Base-by-base conservation (phyloP, 2,888 invertebrate genomes). In the Tenthredo livida region DNA sequence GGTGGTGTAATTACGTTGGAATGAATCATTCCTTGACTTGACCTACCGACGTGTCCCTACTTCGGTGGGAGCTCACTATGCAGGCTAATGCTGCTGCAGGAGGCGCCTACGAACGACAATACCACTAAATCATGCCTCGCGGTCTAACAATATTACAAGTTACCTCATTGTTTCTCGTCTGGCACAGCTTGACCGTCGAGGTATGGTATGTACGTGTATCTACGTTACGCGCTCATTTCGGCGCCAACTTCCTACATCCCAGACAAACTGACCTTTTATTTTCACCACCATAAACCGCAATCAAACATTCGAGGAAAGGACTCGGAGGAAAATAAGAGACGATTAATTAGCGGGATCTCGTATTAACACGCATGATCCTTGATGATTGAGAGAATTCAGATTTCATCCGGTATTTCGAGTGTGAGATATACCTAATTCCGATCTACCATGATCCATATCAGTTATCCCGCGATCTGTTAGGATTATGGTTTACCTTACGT, bases 1-100 rank as follows among this genome's bases (percentile, higher is more conserved):
- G 87, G 88, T 89, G 89, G 88, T 89, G 90, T 90, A 91, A 91
- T 91, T 91, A 91, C 89, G 89, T 87, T 86, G 89, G 86, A 91
- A 91, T 91, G 91, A 91, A 92, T 91, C 90, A 90, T 91, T 89
- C 90, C 87, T 70, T 75, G 78, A 84, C 61, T 75, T 84, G 73
- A 47, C 86, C 75, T 72, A 72, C 40, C 70, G 40, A 77, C 77
- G 77, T 77, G 77, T 77, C 77, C 54, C 77, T 77, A 77, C 77
- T 54, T 54, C 58, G 61, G 58, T 15, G 21, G 21, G 40, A 37
- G 33, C 21, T 61, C 21, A 80, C 15, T 54, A 80, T 58, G 58
- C 61, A 40, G 21, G 61, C 80, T 80, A 80, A 80, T 77, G 77
- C 77, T 77, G 77, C 77, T 80, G 77, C 73, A 84, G 83, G 84